Conservation (phyloP, 2,888 invertebrate genomes). For the Aproaerema taeniolella region DNA sequence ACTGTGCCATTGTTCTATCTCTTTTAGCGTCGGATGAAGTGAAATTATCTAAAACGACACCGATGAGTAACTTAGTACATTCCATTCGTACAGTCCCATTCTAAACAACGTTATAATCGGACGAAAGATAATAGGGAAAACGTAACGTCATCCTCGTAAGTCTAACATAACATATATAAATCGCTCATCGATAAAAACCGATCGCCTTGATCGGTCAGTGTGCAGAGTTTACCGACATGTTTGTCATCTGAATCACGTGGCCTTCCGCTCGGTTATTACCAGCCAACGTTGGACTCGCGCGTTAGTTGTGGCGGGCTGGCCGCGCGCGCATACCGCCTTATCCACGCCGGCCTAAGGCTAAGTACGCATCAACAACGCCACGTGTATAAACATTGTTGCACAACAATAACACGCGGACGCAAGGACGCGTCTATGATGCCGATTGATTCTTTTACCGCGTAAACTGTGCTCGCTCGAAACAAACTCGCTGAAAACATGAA, state of each 20-base stretch:
- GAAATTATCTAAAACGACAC: not conserved
- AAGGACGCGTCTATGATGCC: conserved; percentile 50
- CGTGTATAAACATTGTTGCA: conserved; percentile 75
- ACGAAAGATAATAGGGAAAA: conserved; percentile 7
- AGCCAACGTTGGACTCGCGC: conserved; percentile 53
- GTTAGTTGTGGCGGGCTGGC: conserved; percentile 62
- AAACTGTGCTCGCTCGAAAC: conserved; percentile 29
- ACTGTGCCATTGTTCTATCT: conserved; percentile 4
- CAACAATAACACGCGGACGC: conserved; percentile 68
- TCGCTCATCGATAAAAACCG: conserved; percentile 41
- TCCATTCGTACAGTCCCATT: too few relatives aligned
- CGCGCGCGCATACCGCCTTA: conserved; percentile 57
- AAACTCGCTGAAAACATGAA: conserved; percentile 34
- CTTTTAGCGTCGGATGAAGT: not conserved
- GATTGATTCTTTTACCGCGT: conserved; percentile 34
- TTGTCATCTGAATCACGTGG: conserved; percentile 73
- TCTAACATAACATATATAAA: conserved; percentile 20
- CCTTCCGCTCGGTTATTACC: conserved; percentile 60
- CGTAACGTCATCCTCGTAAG: not conserved
- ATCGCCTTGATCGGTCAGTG: conserved; percentile 44
- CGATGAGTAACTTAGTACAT: too few relatives aligned
- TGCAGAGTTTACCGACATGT: conserved; percentile 49
- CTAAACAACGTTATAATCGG: too few relatives aligned
- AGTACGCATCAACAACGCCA: conserved; percentile 61
- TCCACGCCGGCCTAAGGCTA: conserved; percentile 44